Evolutionary conservation across 2,888 invertebrate genomes (phyloP).

Genomic region (Nephrotoma appendiculata): DNA sequence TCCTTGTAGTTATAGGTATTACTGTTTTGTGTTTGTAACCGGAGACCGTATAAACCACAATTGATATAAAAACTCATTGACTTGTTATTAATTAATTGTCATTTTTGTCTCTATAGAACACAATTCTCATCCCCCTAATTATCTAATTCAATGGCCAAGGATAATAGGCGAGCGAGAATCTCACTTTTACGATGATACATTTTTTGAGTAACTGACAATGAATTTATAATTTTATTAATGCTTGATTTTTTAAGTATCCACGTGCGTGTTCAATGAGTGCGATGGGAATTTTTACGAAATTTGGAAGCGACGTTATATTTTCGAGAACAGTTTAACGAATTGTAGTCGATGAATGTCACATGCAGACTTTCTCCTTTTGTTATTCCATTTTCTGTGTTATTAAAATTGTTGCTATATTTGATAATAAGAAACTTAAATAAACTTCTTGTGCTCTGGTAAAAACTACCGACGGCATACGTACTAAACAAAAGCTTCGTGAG

Average conservation of each 20-base stretch:
- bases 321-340: not conserved
- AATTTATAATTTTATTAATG: not conserved
- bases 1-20: not conserved
- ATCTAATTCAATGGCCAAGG: not conserved
- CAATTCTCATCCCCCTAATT: not conserved
- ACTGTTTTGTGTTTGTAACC: not conserved
- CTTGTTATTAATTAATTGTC: slow-evolving; percentile 4
- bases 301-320: not conserved
- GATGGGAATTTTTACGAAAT: not conserved
- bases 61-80: slow-evolving; percentile 2
- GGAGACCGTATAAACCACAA: not conserved
- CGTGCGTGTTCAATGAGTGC: not conserved
- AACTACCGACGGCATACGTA: no score
- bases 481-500: no score
- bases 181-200: not conserved
- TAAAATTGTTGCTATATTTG: no score
- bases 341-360: not conserved
- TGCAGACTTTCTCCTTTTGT: not conserved
- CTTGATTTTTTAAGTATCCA: not conserved
- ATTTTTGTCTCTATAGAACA: not conserved
- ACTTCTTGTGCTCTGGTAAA: no score
- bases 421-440: no score
- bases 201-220: not conserved
- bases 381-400: no score
- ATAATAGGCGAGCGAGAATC: not conserved